phyloP scores from a whole-genome alignment of 2,888 invertebrate genomes.

The Rutpela maculata region DNA sequence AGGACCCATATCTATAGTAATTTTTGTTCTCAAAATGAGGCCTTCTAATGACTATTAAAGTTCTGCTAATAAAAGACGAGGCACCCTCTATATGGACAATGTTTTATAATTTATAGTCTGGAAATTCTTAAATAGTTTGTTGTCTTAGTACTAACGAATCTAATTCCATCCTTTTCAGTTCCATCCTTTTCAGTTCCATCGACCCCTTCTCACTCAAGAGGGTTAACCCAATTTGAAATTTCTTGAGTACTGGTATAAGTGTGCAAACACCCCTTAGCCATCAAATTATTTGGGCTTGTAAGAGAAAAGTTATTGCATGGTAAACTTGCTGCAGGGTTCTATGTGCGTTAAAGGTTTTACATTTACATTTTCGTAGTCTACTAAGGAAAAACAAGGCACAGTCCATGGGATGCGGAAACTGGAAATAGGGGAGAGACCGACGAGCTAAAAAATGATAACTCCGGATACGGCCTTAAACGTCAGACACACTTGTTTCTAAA shows the following conservation, averaged over 20 bases:
- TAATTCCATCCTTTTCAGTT: not conserved
- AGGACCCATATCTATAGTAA: too few relatives aligned
- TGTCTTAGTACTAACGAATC: not conserved
- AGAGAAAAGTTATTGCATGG: not conserved
- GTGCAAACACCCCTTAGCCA: not conserved
- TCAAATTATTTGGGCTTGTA: not conserved
- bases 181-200: not conserved
- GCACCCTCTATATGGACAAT: too few relatives aligned
- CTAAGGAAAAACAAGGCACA: not conserved
- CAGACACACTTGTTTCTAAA: not conserved
- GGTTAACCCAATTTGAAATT: not conserved
- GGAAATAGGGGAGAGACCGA: not conserved
- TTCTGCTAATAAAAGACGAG: too few relatives aligned
- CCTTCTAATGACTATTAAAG: too few relatives aligned
- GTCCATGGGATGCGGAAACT: not conserved
- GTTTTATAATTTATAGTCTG: too few relatives aligned
- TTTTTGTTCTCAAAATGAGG: too few relatives aligned
- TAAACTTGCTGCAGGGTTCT: not conserved
- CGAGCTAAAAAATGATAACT: not conserved
- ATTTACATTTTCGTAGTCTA: not conserved
- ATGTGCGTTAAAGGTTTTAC: not conserved
- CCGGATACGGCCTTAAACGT: not conserved
- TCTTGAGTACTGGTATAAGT: not conserved
- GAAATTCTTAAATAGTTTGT: not conserved
- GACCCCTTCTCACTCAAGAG: not conserved